Evolutionary conservation across 2,888 invertebrate genomes (phyloP).

Genomic region (Epinotia ramella): DNA sequence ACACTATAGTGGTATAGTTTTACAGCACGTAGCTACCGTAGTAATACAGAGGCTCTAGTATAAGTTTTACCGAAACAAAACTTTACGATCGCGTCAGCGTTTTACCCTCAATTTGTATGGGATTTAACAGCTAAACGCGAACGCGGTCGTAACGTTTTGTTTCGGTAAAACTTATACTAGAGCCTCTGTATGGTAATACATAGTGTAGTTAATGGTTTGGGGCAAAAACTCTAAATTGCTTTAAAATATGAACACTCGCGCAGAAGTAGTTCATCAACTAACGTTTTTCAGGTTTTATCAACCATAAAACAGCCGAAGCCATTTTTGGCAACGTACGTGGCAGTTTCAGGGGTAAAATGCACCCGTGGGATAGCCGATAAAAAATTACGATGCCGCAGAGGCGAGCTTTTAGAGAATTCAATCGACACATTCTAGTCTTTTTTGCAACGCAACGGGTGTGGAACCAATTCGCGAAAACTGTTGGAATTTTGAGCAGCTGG

Average conservation of each 20-base stretch:
- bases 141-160: too few species aligned
- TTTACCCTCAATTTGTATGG: too few species aligned
- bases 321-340: constrained; percentile 56
- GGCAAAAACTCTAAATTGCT: not conserved
- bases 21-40: too few species aligned
- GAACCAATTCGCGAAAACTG: constrained; percentile 66
- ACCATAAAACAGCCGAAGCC: constrained; percentile 50
- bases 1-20: too few species aligned
- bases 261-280: constrained; percentile 44
- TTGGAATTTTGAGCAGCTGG: constrained; percentile 60
- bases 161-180: too few species aligned
- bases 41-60: too few species aligned
- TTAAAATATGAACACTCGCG: constrained; percentile 20
- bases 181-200: too few species aligned
- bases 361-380: constrained; percentile 65
- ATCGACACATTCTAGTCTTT: constrained; percentile 62
- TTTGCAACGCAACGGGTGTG: constrained; percentile 58
- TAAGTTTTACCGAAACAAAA: too few species aligned
- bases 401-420: constrained; percentile 63
- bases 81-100: too few species aligned
- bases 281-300: constrained; percentile 48
- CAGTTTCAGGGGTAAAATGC: constrained; percentile 56
- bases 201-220: not conserved
- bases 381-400: constrained; percentile 66
- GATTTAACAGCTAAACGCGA: too few species aligned